Percentiles rank a stretch among this genome's conserved stretches.
Conservation (phyloP, 2,113 vertebrate genomes). For the Sigmodon hispidus region DNA sequence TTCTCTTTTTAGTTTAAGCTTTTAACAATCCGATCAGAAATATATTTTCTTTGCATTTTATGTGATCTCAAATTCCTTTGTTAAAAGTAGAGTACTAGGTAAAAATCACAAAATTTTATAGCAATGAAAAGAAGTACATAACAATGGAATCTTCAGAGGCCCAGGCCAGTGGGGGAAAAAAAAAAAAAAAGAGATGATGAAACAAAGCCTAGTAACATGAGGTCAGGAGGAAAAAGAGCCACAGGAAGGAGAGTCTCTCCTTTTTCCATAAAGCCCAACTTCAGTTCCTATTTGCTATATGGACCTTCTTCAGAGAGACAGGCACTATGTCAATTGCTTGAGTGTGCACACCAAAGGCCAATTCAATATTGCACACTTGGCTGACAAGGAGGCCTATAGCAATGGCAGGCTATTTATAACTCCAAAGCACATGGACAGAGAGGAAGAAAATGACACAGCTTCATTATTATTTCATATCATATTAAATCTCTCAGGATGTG, state of each 20-base stretch:
- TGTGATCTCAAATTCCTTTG: constrained; percentile 15
- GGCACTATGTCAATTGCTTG: too few relatives aligned
- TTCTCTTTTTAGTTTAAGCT: constrained; percentile 30
- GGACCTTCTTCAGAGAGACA: background rate
- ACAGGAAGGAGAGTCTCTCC: background rate
- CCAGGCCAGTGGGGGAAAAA: background rate
- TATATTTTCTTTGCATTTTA: constrained; percentile 2
- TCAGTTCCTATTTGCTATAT: background rate
- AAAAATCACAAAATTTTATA: constrained; percentile 31
- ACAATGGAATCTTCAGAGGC: background rate
- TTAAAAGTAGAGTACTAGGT: background rate
- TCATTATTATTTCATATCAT: background rate
- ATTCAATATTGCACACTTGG: background rate
- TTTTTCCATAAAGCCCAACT: background rate
- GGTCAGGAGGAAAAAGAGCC: background rate
- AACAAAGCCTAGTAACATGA: background rate
- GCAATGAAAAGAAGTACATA: background rate
- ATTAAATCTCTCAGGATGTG: background rate
- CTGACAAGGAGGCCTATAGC: background rate
- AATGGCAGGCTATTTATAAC: background rate
- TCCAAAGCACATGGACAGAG: background rate
- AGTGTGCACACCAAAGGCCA: background rate
- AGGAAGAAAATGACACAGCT: background rate
- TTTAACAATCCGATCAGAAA: constrained; percentile 16
- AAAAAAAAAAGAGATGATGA: background rate